Conservation (phyloP, 2,113 vertebrate species). For the Siniperca knerii region DNA sequence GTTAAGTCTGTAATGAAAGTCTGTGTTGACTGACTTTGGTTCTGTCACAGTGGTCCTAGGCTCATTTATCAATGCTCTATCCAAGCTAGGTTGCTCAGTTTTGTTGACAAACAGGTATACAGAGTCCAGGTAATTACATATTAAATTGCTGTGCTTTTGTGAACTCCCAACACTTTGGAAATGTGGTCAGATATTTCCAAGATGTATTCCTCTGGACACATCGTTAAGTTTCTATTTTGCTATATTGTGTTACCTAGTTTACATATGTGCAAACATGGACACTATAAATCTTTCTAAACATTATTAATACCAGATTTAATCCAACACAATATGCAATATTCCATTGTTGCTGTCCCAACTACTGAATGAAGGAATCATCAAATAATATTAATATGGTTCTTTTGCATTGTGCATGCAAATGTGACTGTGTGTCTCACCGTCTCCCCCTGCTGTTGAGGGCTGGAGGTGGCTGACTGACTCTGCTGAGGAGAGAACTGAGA, state of each 20-base stretch:
- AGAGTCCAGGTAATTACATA: neutral
- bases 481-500: conserved; percentile 88
- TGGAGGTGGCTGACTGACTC: conserved; percentile 87
- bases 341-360: neutral
- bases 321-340: neutral
- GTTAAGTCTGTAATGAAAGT: neutral
- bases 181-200: neutral
- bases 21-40: neutral
- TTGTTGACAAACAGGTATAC: neutral
- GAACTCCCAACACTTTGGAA: neutral
- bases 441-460: conserved; percentile 89
- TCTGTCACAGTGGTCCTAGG: neutral
- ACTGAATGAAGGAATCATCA: neutral
- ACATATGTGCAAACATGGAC: neutral
- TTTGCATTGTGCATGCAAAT: neutral
- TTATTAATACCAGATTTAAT: neutral
- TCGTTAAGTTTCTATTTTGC: neutral
- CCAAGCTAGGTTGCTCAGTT: neutral
- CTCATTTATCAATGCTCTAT: neutral
- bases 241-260: neutral
- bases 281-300: neutral
- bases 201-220: neutral
- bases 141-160: neutral
- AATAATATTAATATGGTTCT: neutral
- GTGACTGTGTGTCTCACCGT: conserved; percentile 79